Evolutionary conservation across 2,113 vertebrate genomes (phyloP), one percentile per base, ranked within the genome.

Genomic region (Podarcis raffonei): DNA sequence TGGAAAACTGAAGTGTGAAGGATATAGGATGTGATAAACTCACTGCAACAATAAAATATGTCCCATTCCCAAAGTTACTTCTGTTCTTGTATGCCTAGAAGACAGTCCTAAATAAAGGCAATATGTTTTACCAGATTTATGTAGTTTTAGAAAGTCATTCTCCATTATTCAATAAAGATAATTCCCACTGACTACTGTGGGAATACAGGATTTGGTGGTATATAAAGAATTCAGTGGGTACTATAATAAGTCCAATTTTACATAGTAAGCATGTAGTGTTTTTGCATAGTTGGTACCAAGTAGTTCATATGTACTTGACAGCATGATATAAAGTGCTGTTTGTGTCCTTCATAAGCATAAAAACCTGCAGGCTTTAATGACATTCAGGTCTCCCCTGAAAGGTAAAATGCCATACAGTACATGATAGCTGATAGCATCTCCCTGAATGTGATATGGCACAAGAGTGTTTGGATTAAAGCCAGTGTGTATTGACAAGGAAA

Each of bases 1-100:
- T 93, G 87, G 93, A 95, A 93, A 95, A 93, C 89, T 91, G 71
- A 89, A 90, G 87, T 95, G 81, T 81, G 92, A 90, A 88, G 59
- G 23, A 90, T 94, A 92, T 84, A 83, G 75, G 89, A 91, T 83
- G 6, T 89, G 25, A 76, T 65, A 59, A 88, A 91, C 89, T 95
- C 18, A n/a, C 22, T 86, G 37, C 35, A 48, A 35, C 25, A 20
- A 37, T 69, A 85, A 35, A 27, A 71, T 83, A 16, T 90, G 8
- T 15, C 27, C 53, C n/a, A 83, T 23, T 84, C 37, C 85, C 77
- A 77, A 92, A n/a, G 37, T 88, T 92, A 83, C 92, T 89, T 53
- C 76, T 92, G 93, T 74, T 80, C 91, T 87, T 48, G 77, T 90
- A 30, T 75, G 9, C 39, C 65, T 83, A 78, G 82, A 94, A 91